Conservation (phyloP, 2,113 vertebrate genomes). For the Typhlomys cinereus region DNA sequence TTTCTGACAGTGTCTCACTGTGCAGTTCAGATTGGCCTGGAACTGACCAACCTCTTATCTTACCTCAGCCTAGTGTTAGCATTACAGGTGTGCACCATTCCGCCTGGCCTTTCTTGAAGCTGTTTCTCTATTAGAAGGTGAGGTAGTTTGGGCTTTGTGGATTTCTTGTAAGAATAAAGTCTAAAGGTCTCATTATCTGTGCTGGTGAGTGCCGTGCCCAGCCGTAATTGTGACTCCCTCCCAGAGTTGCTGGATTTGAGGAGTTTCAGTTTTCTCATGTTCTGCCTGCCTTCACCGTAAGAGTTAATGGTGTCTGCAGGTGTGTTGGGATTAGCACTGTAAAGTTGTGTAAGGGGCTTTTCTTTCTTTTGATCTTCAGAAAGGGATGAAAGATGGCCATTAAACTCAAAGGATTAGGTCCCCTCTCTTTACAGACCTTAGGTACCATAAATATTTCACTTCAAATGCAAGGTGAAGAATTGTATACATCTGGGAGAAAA, state of each 20-base stretch:
- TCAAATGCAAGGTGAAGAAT: constrained; percentile 71
- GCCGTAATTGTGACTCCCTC: neutral
- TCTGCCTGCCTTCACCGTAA: neutral
- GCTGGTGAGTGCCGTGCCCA: neutral
- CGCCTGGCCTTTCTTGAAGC: neutral
- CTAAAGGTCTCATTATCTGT: neutral
- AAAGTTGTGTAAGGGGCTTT: constrained; percentile 75
- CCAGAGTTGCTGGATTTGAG: neutral
- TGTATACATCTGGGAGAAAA: constrained; percentile 48
- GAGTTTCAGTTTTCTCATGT: neutral
- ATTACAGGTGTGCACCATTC: neutral
- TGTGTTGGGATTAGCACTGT: constrained; percentile 79
- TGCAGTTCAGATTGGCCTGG: neutral
- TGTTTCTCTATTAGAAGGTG: neutral
- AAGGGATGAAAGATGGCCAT: constrained; percentile 70
- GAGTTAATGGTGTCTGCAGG: constrained; percentile 77
- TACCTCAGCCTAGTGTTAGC: neutral
- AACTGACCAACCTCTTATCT: neutral
- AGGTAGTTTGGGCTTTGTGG: neutral
- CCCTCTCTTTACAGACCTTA: constrained; percentile 73
- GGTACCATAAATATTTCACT: constrained; percentile 78
- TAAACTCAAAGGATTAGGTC: constrained; percentile 72
- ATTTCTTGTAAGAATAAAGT: constrained; percentile 5
- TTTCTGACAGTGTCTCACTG: neutral
- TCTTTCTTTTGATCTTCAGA: constrained; percentile 77